Evolutionary conservation across 2,797 vertebrate genomes (phyloP).

Genomic region (Megalops cyprinoides): DNA sequence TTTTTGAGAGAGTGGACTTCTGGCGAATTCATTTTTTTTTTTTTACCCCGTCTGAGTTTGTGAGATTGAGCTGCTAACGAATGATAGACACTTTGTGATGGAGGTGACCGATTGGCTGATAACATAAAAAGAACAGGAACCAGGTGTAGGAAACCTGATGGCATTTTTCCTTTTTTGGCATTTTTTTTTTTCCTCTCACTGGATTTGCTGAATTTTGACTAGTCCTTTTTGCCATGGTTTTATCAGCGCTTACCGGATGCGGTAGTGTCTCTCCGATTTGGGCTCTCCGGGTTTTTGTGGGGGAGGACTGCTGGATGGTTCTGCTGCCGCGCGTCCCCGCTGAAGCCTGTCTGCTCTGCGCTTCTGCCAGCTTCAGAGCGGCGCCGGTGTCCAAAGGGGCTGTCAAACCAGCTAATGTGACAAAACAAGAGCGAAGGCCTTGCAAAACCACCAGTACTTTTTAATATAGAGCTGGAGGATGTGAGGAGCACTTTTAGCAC

Average conservation of each 20-base stretch:
- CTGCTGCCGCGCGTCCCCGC: not conserved
- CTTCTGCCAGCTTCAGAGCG: not conserved
- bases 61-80: too few relatives aligned
- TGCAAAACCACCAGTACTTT: not conserved
- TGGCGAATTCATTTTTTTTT: too few relatives aligned
- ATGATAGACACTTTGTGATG: too few relatives aligned
- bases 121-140: too few relatives aligned
- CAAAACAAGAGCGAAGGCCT: not conserved
- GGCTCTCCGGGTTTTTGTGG: not conserved
- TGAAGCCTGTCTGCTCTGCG: not conserved
- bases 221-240: too few relatives aligned
- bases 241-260: not conserved
- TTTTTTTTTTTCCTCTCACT: too few relatives aligned
- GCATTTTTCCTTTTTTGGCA: too few relatives aligned
- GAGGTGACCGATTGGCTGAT: too few relatives aligned
- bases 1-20: too few relatives aligned
- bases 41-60: too few relatives aligned
- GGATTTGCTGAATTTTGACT: too few relatives aligned
- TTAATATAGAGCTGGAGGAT: conserved; percentile 4
- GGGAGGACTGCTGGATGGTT: not conserved
- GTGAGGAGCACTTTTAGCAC: not conserved
- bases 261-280: not conserved
- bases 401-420: not conserved
- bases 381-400: not conserved
- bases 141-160: too few relatives aligned